Conservation (phyloP, 1,140 invertebrate species). For the Neuroterus valhalla region DNA sequence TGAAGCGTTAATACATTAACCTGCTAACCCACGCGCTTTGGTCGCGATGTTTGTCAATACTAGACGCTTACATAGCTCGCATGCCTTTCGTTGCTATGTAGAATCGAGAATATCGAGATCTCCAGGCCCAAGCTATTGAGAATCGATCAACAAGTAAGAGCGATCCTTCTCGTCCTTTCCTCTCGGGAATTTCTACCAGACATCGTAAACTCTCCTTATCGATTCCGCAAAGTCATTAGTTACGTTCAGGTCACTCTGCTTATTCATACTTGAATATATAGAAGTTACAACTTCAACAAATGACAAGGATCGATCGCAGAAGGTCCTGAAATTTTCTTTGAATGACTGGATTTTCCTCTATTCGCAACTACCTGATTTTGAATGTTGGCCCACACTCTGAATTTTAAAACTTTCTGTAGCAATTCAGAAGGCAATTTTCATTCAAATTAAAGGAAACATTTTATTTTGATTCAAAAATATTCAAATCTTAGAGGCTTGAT, state of each 20-base stretch:
- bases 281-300: neutral
- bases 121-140: constrained; percentile 6
- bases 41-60: constrained; percentile 27
- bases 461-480: too few species aligned
- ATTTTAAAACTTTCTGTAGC: too few species aligned
- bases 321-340: neutral
- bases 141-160: constrained; percentile 29
- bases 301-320: neutral
- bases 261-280: constrained; percentile 23
- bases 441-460: too few species aligned
- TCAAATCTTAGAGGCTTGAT: neutral
- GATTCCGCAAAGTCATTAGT: constrained; percentile 24
- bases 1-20: constrained; percentile 6
- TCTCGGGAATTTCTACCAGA: constrained; percentile 1
- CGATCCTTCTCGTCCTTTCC: neutral
- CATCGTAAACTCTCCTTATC: constrained; percentile 25
- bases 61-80: constrained; percentile 24
- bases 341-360: too few species aligned
- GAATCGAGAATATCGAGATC: neutral
- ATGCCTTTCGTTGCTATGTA: constrained; percentile 1
- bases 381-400: too few species aligned
- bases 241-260: constrained; percentile 19
- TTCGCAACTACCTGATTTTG: too few species aligned
- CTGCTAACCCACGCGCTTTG: constrained; percentile 22
- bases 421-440: too few species aligned